Base-by-base conservation (phyloP, 92 coral and sea anemone genomes). In the Epizoanthus fatuus region DNA sequence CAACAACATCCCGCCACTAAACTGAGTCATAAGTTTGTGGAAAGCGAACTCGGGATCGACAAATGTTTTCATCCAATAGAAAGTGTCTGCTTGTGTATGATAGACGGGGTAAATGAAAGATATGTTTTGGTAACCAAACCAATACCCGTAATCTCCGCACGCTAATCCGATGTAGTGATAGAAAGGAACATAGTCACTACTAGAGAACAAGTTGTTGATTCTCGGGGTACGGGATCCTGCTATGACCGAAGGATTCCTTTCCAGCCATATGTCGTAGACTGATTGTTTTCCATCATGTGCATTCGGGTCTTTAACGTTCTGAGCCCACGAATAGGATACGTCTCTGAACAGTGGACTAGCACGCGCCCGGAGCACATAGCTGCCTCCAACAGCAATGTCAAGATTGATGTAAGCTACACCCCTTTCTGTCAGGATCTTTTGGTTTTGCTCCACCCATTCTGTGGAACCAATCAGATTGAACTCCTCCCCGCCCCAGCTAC, bases 401-500 rank as follows among this genome's bases (percentile, higher is more conserved):
- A 97, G 85, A 80, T 97, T 97, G 29, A 97, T 85, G 69, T 97
- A 97, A 7, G 97, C 99, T 12, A 97, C 91, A 8, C 98, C 98
- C 22, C 99, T 90, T 37, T 97, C 95, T 6, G 85, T 62, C 7
- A 97, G 71, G 49, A 95, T 55, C 40, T 95, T 91, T 4, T 91
- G 90, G 68, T 97, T 93, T 72, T 97, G 92, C 63, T 97, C 99
- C 1, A 97, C 99, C 96, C 98, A 97, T 69, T 97, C 99, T 6
- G 97, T 85, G 13, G 99, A 97, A 44, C 99, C 99, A 86, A 95
- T 93, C 44, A 97, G 84, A 51, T 93, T 93, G 81, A 94, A 95
- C 84, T 97, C 99, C 84, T 97, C 99, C 8, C 96, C 99, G 17
- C 98, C 98, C 99, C 99, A 97, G 86, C 99, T 97, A 39, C 99